Evolutionary conservation across 2,797 vertebrate genomes (phyloP), one percentile per base, ranked within the genome.

Genomic region (Heterohyrax brucei): DNA sequence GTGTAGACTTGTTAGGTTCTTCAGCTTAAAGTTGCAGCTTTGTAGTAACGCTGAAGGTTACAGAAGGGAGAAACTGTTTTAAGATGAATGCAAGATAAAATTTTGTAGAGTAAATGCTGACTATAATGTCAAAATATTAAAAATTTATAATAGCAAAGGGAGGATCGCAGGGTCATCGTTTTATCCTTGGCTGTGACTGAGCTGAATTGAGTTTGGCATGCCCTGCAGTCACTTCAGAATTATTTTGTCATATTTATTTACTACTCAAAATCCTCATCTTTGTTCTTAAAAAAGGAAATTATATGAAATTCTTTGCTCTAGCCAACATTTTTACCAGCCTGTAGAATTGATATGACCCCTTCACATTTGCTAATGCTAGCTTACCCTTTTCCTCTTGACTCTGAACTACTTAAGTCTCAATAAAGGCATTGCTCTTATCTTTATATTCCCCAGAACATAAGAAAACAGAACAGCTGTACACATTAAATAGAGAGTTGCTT

Each of bases 271-370:
- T 12, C 50, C 10, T 8, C 12, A 50, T 78, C 18, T 94, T 82
- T 81, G 50, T 85, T 81, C 68, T 95, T 88, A 77, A 76, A 66
- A 82, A 94, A 83, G 81, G 88, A 94, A 78, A 85, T 46, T 14
- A 39, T 61, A 30, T 44, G 24, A 46, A 89, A 24, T 96, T 21
- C 44, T 85, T 89, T 59, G 33, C 61, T 62, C 61, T 86, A 68
- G n/a, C 62, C 28, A 75, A 90, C 14, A 16, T 84, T 89, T 79
- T 93, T 70, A 81, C 9, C 33, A 77, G 68, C 30, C 28, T 73
- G 0, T 53, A 30, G 30, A 62, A 48, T 14, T 53, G 7, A 21
- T 50, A 10, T 30, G 28, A 83, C n/a, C 33, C 7, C 28, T 86
- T 87, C 66, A 7, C 33, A 24, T 85, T 78, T 59, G 44, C 33